Base-by-base conservation (phyloP, 2,888 invertebrate genomes). In the Cantharis flavilabris region DNA sequence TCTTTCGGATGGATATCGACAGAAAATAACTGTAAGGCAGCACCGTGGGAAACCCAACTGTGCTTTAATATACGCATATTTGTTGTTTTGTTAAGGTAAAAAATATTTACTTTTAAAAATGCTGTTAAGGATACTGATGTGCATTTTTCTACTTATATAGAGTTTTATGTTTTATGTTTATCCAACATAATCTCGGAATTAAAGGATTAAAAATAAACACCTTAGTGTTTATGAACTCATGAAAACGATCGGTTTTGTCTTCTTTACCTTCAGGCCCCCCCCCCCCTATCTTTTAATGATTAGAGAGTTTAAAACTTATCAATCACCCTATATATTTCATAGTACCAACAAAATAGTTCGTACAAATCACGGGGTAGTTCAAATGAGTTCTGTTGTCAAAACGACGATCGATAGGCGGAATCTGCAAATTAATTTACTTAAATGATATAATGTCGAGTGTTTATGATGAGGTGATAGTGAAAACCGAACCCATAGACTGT, bases 1-100 rank as follows among this genome's bases (percentile, higher is more conserved):
- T 97, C 98, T 90, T 97, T 96, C 30, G 98, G 98, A 90, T 99
- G 98, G 81, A 99, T 96, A 89, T 99, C 98, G 86, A 98, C 94
- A 62, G 98, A 98, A 90, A 98, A 98, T 89, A 99, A 98, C 69
- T 98, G 96, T 88, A 96, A 95, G 87, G 95, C 97, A 93, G 91
- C 88, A 89, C 89, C 84, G 80, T 83, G 77, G 77, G 64, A 63
- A 28, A 65, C 49, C 7, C 49, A 49, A 0, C 9, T 13, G n/a
- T 49, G n/a, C 9, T 49, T 49, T n/a, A 49, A n/a, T n/a, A 49
- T n/a, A 0, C 49, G 49, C 49, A 49, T 49, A n/a, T 49, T n/a
- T 49, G 49, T 13, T 13, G 13, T 3, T 13, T 33, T 16, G 1
- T 16, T 16, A 16, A 16, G 16, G 16, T 16, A 16, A 16, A 16